Percentiles rank a stretch among this genome's conserved stretches.
Conservation (phyloP, 2,113 vertebrate genomes). For the Rhinichthys klamathensis region DNA sequence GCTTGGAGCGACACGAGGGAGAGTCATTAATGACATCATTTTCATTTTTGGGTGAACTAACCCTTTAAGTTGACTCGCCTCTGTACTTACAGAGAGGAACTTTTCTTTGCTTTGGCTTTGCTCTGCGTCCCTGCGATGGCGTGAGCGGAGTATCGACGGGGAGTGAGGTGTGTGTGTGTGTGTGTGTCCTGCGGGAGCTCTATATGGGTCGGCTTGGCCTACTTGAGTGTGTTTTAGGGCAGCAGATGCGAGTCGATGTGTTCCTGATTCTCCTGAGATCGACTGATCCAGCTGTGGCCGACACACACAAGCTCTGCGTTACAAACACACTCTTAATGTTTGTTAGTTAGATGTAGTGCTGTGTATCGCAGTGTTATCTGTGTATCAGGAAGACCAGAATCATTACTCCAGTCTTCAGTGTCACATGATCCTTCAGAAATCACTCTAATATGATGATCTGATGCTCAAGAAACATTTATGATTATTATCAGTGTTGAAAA, state of each 20-base stretch:
- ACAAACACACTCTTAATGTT: background rate
- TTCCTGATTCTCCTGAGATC: constrained; percentile 14
- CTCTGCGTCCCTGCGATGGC: constrained; percentile 16
- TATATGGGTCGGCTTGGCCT: constrained; percentile 68
- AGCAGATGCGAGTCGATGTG: constrained; percentile 54
- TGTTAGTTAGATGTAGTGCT: background rate
- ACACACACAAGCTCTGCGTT: background rate
- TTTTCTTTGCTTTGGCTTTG: background rate
- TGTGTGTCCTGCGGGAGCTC: constrained; percentile 40
- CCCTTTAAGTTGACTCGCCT: background rate
- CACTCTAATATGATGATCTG: background rate
- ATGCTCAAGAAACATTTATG: background rate
- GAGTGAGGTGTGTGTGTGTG: background rate
- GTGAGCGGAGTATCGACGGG: background rate
- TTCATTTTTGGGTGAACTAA: no score
- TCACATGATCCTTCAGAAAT: background rate
- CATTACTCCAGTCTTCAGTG: background rate
- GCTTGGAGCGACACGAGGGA: no score
- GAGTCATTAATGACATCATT: no score
- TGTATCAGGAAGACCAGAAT: background rate
- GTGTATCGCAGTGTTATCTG: background rate
- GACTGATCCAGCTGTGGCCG: constrained; percentile 36
- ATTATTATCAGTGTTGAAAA: background rate
- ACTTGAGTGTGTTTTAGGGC: constrained; percentile 56
- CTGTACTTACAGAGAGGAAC: background rate